Evolutionary conservation across 2,113 vertebrate genomes (phyloP).

Genomic region (Fukomys damarensis): DNA sequence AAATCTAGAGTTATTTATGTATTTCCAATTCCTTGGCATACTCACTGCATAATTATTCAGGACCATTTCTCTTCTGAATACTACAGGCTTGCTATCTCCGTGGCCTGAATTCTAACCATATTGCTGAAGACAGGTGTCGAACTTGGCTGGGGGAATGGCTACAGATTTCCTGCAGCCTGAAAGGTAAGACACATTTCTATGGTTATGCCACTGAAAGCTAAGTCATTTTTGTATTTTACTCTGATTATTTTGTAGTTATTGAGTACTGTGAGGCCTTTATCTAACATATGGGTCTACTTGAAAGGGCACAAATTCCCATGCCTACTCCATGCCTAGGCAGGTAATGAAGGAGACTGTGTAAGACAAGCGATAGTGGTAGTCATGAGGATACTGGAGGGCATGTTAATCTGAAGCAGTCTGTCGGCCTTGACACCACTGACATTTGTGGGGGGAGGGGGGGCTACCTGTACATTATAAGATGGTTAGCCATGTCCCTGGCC

Average conservation of each 20-base stretch:
- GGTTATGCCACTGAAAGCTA: neutral
- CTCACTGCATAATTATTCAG: neutral
- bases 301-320: neutral
- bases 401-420: neutral
- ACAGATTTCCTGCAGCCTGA: slow-evolving; percentile 89
- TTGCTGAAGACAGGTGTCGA: slow-evolving; percentile 85
- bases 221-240: slow-evolving; percentile 6
- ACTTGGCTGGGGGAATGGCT: slow-evolving; percentile 95
- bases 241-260: slow-evolving; percentile 30
- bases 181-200: slow-evolving; percentile 86
- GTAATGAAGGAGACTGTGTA: neutral
- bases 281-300: neutral
- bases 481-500: neutral
- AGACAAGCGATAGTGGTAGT: neutral
- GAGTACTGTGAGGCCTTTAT: neutral
- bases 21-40: neutral
- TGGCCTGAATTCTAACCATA: slow-evolving; percentile 88
- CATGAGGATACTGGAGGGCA: neutral
- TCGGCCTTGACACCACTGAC: neutral
- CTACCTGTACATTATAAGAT: neutral
- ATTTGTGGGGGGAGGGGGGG: neutral
- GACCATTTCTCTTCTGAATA: neutral
- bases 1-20: neutral
- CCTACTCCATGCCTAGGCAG: neutral
- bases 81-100: slow-evolving; percentile 93